phyloP scores from a whole-genome alignment of 2,113 vertebrate species.

The Eulemur rufifrons region DNA sequence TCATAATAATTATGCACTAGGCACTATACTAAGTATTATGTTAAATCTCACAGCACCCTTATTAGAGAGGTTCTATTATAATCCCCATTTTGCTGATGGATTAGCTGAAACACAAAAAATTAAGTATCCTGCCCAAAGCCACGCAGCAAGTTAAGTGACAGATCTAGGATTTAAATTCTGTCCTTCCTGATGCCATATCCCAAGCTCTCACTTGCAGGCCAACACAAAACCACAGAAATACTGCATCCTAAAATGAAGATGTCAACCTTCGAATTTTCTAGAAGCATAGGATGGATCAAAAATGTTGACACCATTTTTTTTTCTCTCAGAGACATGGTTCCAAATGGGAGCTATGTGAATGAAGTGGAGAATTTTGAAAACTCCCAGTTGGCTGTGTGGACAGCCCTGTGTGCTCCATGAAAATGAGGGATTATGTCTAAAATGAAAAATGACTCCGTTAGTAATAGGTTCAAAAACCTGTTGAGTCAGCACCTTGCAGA shows the following conservation, averaged over 20 bases:
- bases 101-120: not conserved
- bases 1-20: not conserved
- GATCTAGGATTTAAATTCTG: not conserved
- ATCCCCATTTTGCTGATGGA: not conserved
- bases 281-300: not conserved
- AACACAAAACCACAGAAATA: not conserved
- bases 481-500: slow-evolving; percentile 37
- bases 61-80: not conserved
- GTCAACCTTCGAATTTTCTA: not conserved
- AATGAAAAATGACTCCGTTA: slow-evolving; percentile 50
- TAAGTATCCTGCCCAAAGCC: not conserved
- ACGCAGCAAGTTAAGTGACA: not conserved
- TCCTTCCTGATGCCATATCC: not conserved
- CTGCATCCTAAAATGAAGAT: not conserved
- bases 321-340: not conserved
- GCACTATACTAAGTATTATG: not conserved
- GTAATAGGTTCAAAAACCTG: not conserved
- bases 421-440: slow-evolving; percentile 1
- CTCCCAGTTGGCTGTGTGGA: not conserved
- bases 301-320: not conserved
- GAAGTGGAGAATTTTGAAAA: not conserved
- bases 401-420: not conserved
- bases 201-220: not conserved
- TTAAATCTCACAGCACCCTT: not conserved
- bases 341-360: not conserved